Evolutionary conservation across 53 echinoderm and acorn worm genomes (phyloP).

Genomic region (Paelopatides confundens): DNA sequence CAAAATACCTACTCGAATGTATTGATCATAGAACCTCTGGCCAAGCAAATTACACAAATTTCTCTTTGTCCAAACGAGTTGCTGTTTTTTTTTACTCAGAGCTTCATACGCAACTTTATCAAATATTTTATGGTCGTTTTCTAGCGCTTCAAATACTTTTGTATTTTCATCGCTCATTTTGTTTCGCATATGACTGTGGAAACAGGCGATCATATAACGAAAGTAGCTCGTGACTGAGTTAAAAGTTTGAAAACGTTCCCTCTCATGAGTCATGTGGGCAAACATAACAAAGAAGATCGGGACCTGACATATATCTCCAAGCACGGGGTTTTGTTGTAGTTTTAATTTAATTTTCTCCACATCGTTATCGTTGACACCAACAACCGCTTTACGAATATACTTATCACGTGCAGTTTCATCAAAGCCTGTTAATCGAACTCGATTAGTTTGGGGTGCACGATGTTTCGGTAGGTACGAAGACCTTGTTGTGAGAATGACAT

Average conservation of each 20-base stretch:
- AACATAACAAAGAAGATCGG: slow-evolving; percentile 3
- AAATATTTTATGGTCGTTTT: neutral
- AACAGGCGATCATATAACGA: neutral
- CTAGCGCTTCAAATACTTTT: neutral
- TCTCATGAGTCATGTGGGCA: neutral
- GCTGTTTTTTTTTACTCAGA: neutral
- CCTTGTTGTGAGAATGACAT: neutral
- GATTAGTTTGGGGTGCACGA: neutral
- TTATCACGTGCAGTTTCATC: neutral
- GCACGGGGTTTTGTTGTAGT: slow-evolving; percentile 3
- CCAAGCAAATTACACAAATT: neutral
- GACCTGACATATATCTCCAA: slow-evolving; percentile 5
- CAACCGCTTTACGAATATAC: neutral
- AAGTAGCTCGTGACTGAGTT: neutral
- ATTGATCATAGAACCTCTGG: neutral
- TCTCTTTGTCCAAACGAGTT: neutral
- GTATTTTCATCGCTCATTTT: neutral
- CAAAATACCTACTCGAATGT: neutral
- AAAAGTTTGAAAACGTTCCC: neutral
- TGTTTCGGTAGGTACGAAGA: neutral
- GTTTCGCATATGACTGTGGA: neutral
- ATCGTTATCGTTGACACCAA: neutral
- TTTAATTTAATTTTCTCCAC: neutral
- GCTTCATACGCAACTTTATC: neutral
- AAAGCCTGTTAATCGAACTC: neutral